Evolutionary conservation across 2,113 vertebrate genomes (phyloP).

Genomic region (Eublepharis macularius): DNA sequence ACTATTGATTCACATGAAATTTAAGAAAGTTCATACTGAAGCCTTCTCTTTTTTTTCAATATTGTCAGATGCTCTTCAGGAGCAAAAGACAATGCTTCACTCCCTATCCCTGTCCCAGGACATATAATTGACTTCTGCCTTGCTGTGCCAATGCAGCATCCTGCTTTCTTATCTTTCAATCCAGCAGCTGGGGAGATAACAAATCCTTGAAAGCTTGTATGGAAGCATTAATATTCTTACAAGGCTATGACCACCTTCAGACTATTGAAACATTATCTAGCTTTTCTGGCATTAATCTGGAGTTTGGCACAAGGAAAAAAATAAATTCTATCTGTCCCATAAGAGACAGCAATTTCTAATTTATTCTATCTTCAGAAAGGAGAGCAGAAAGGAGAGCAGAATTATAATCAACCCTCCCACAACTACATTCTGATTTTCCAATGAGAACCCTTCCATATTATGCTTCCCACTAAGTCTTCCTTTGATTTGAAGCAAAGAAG

Average conservation of each 20-base stretch:
- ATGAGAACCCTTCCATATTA: not conserved
- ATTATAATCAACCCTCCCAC: slow-evolving; percentile 2
- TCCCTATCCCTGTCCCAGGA: not conserved
- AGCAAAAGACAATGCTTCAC: not conserved
- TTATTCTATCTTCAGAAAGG: slow-evolving; percentile 23
- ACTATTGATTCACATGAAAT: not conserved
- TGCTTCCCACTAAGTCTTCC: not conserved
- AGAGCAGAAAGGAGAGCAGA: slow-evolving; percentile 2
- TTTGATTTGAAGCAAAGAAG: not conserved
- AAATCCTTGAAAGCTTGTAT: not conserved
- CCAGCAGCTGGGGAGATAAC: not conserved
- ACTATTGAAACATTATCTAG: slow-evolving; percentile 3
- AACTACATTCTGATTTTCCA: not conserved
- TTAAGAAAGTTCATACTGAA: not conserved
- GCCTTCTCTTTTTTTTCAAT: not conserved
- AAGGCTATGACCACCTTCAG: not conserved
- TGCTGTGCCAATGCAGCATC: not conserved
- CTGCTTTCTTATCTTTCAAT: slow-evolving; percentile 7
- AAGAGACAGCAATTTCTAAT: not conserved
- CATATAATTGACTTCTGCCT: slow-evolving; percentile 13
- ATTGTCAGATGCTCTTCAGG: not conserved
- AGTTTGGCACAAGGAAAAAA: not conserved
- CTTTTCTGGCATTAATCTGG: slow-evolving; percentile 16
- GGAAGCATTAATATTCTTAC: slow-evolving; percentile 15
- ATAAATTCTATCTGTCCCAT: not conserved